Evolutionary conservation across 2,113 vertebrate species (phyloP).

Genomic region (Pagrus major): DNA sequence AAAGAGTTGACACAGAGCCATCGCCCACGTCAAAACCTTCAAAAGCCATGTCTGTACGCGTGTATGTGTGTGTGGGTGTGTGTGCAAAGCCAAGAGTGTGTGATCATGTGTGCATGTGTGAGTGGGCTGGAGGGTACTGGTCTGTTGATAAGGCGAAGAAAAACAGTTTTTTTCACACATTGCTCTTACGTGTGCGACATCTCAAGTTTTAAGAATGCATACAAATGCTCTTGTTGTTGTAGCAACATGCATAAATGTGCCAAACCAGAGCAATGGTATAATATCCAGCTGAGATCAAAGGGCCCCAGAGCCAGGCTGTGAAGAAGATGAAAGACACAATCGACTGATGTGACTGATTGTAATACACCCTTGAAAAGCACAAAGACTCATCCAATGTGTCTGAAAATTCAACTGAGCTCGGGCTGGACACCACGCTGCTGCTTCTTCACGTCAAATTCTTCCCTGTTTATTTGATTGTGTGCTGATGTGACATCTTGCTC

Average conservation of each 20-base stretch:
- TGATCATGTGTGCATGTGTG: slow-evolving; percentile 40
- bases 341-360: slow-evolving; percentile 16
- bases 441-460: background rate
- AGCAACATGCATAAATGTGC: slow-evolving; percentile 13
- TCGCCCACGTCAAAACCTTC: slow-evolving; percentile 79
- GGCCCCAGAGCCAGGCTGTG: background rate
- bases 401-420: background rate
- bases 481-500: background rate
- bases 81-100: slow-evolving; percentile 28
- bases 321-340: slow-evolving; percentile 25
- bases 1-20: slow-evolving; percentile 80
- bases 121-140: slow-evolving; percentile 45
- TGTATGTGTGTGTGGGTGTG: slow-evolving; percentile 45
- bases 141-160: slow-evolving; percentile 45
- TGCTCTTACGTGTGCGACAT: slow-evolving; percentile 11
- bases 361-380: background rate
- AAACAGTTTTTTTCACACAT: slow-evolving; percentile 44
- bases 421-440: background rate
- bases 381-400: slow-evolving; percentile 3
- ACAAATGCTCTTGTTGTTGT: background rate
- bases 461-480: background rate
- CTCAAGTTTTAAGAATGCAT: slow-evolving; percentile 33
- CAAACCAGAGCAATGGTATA: slow-evolving; percentile 3
- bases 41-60: slow-evolving; percentile 59
- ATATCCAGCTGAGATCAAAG: slow-evolving; percentile 44